Conservation (phyloP, 2,888 invertebrate genomes). For the Orchesellides sinensis region DNA sequence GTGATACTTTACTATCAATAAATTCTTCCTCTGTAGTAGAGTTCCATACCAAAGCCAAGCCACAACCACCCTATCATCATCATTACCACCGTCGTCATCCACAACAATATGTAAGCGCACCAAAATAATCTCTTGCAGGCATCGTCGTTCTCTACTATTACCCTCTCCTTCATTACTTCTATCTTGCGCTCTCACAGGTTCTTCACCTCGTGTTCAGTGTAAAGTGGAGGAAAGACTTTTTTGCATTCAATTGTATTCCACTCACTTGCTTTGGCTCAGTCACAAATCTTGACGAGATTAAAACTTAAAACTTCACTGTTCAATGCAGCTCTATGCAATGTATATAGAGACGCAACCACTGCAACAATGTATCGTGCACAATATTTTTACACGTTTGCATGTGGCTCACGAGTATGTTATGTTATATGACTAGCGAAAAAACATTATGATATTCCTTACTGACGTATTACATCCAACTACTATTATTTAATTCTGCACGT, state of each 20-base stretch:
- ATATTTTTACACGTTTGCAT: not conserved
- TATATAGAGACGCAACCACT: not conserved
- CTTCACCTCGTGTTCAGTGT: conserved; percentile 53
- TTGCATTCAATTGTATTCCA: not conserved
- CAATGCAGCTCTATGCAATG: no score
- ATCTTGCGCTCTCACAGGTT: conserved; percentile 33
- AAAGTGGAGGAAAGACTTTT: not conserved
- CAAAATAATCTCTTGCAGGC: conserved; percentile 15
- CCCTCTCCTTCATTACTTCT: not conserved
- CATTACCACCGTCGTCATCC: not conserved
- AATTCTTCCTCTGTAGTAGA: not conserved
- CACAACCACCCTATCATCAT: not conserved
- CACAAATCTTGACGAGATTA: conserved; percentile 42
- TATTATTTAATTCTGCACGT: conserved; percentile 42
- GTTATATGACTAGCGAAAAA: not conserved
- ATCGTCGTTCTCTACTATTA: conserved; percentile 8
- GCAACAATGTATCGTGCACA: not conserved
- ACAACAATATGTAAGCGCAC: conserved; percentile 6
- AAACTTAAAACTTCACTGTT: conserved; percentile 5
- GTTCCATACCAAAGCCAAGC: not conserved
- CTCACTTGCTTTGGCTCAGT: conserved; percentile 10
- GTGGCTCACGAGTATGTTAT: not conserved
- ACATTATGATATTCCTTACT: not conserved
- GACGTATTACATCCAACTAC: conserved; percentile 3
- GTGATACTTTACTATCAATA: no score